Base-by-base conservation (phyloP, 1,140 invertebrate genomes). In the Watersipora subatra region DNA sequence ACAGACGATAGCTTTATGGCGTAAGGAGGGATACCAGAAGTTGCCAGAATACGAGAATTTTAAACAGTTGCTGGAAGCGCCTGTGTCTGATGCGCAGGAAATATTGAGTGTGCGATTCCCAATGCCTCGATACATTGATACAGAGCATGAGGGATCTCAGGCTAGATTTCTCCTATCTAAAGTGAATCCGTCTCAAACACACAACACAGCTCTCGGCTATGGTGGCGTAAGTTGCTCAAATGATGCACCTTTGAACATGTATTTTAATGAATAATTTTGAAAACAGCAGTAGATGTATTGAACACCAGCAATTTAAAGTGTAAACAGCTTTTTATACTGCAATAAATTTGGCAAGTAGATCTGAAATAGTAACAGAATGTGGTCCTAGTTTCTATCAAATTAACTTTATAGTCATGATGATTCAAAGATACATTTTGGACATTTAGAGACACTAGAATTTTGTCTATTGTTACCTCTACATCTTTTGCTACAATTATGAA, bases 171-270 rank as follows among this genome's bases (percentile, higher is more conserved):
- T 99, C 64, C 80, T 99, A 22, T 97, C 92, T 2, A 99, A 99
- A 87, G 97, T 99, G 15, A 99, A 99, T 83, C 97, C 97, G 26
- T 98, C 95, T 70, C 90, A 96, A 76, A 99, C 97, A n/a, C 96
- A 99, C 80, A 99, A 99, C 83, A 99, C 97, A 76, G 92, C 93
- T 89, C 96, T 93, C 81, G 88, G 89, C 7, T 95, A 92, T 78
- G 90, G 76, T 68, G 73, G 76, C 74, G 79, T 80, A 67, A 72
- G 72, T 69, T 26, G n/a, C 24, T 46, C 28, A 19, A 17, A 20
- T 64, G 30, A 27, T 57, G 57, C 26, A 55, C 30, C 22, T 28
- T 27, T 24, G 61, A 20, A 62, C 34, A 62, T 61, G 12, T 20
- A 12, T 61, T 46, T 46, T 15, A 12, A 46, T 12, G 12, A 15